These are phyloP conservation scores for Spisula solida DNA, from an alignment of 2,888 invertebrate genomes.

Conservation along the genomic window DNA sequence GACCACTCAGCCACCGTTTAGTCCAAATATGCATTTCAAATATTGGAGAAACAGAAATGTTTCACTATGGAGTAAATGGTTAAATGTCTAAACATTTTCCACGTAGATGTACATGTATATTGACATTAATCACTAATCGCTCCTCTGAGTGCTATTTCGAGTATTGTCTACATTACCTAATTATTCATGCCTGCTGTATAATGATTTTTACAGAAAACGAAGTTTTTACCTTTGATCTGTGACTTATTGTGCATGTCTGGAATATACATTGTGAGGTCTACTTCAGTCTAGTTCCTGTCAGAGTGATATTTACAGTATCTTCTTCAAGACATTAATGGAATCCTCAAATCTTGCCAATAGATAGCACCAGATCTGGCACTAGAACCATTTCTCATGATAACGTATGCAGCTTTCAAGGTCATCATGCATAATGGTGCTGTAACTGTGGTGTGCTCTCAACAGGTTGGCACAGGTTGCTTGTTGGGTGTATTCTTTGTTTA, in stretches of 20 bases:
- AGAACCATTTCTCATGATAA: not conserved
- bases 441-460: not conserved
- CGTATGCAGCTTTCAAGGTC: not conserved
- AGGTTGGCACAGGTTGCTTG: too few relatives aligned
- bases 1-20: too few relatives aligned
- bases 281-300: not conserved
- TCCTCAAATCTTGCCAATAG: slow-evolving; percentile 3
- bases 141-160: not conserved
- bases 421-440: not conserved
- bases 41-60: too few relatives aligned
- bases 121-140: too few relatives aligned
- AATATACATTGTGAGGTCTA: not conserved
- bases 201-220: not conserved
- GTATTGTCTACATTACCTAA: not conserved
- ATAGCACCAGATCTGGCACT: not conserved
- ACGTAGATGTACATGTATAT: too few relatives aligned
- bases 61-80: too few relatives aligned
- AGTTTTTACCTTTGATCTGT: not conserved
- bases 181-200: not conserved
- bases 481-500: too few relatives aligned
- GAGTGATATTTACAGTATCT: not conserved
- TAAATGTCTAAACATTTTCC: too few relatives aligned
- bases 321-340: slow-evolving; percentile 20
- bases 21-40: too few relatives aligned
- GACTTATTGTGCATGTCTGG: not conserved